These are phyloP conservation scores for Nematolebias whitei DNA, from an alignment of 2,113 vertebrate species.

Conservation along the genomic window DNA sequence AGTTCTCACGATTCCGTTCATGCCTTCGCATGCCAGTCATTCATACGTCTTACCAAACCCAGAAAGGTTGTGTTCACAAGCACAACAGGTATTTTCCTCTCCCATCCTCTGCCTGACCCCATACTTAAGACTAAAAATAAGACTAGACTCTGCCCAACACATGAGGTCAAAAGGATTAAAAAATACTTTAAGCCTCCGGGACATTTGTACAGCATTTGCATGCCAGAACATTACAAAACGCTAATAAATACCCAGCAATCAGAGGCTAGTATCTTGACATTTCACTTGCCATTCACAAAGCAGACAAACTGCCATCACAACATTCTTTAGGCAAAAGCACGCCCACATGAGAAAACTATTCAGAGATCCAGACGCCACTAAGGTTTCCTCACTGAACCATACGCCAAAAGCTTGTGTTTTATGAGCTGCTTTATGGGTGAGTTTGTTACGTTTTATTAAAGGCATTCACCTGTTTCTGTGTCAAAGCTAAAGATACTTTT, in stretches of 20 bases:
- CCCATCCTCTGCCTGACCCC: not conserved
- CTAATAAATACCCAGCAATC: constrained; percentile 24
- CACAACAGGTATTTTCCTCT: constrained; percentile 33
- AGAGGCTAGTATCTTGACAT: constrained; percentile 45
- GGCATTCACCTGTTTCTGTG: not conserved
- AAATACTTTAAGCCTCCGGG: not conserved
- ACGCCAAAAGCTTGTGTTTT: constrained; percentile 35
- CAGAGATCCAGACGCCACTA: constrained; percentile 33
- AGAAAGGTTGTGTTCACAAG: constrained; percentile 33
- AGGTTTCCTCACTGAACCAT: constrained; percentile 49
- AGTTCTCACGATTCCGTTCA: constrained; percentile 74
- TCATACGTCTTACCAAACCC: constrained; percentile 47
- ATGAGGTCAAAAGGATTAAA: not conserved
- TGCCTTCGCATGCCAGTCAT: constrained; percentile 68
- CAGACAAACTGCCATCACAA: constrained; percentile 81
- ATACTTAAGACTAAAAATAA: constrained; percentile 19
- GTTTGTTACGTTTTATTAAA: not conserved
- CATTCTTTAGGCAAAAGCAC: constrained; percentile 75
- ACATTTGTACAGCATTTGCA: not conserved
- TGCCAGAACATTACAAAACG: constrained; percentile 1
- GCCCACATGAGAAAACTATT: constrained; percentile 51
- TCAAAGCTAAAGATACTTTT: not conserved
- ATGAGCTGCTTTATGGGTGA: constrained; percentile 63
- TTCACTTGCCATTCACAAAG: constrained; percentile 69
- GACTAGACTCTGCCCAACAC: not conserved